Base-by-base conservation (phyloP, 2,797 vertebrate species). In the Monodelphis domestica region DNA sequence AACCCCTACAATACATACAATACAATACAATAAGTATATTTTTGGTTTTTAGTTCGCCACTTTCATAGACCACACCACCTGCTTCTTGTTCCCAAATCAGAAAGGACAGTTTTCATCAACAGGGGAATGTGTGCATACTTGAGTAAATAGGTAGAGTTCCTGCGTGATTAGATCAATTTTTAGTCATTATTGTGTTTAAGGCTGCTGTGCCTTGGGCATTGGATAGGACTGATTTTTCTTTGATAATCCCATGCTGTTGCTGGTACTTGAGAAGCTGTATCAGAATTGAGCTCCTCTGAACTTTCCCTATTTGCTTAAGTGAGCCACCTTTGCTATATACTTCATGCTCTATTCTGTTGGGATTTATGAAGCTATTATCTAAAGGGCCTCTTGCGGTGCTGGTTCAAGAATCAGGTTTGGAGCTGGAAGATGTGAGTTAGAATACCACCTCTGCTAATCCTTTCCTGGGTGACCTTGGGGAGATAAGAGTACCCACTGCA, bases 31-130 rank as follows among this genome's bases (percentile, higher is more conserved):
- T 0, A 1, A 63, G 15, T 7, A 15, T 12, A 91, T 90, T 54
- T 70, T 57, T 26, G 12, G 53, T 9, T 55, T 55, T 26, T 54
- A 38, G 89, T 51, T n/a, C 52, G 51, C 91, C 63, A 87, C 50
- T 57, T 63, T 94, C 51, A 89, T 55, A 78, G 70, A 45, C 17
- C 38, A 78, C 90, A 91, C 50, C 12, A 14, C 87, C 90, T 78
- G 88, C 53, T 53, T 90, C 92, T 88, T 51, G 38, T 96, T 94
- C 56, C 93, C 90, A 57, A 56, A 56, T 90, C 63, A 38, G 90
- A 94, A 91, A 1, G 24, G 53, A 78, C 45, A 57, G 12, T 78
- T 95, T 57, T 92, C 87, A 88, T 94, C 91, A 10, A 45, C 53
- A 11, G 33, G 21, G 14, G 9, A 91, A 52, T 17, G n/a, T 93